Evolutionary conservation across 2,797 vertebrate genomes (phyloP), one percentile per base, ranked within the genome.

Genomic region (Cyclopterus lumpus): DNA sequence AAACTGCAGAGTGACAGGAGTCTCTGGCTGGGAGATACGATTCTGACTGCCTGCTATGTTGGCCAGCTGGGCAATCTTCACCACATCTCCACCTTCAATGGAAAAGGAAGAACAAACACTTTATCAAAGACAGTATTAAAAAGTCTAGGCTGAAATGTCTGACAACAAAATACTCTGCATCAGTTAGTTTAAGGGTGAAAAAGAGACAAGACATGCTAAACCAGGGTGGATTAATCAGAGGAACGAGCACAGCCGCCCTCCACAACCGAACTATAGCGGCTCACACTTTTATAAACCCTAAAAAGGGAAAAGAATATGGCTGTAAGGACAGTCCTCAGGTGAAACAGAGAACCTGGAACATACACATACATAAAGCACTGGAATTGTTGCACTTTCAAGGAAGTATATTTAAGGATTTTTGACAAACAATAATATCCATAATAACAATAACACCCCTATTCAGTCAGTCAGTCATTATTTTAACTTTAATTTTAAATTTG

Each of bases 1-100:
- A 91, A 99, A 99, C 89, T 99, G 98, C 80, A 99, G 94, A 0
- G 98, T 99, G 85, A 99, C 98, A 0, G 98, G 98, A 16, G 96
- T 97, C 92, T 98, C 97, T 2, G 95, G 96, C 89, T 96, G 96
- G 14, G 96, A 91, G 1, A 97, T 96, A 8, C 96, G 95, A 80
- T 93, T 95, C 91, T 97, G 97, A 64, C 88, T 87, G 71, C 95
- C 96, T 34, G 96, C 91, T 86, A 96, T 95, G 85, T 96, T 96
- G 77, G 96, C 94, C 91, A 97, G 91, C 88, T 97, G 97, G 74
- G 95, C 93, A 71, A 96, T 96, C 94, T 97, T 98, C 82, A 97
- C 96, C 84, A 95, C 95, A 80, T 97, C 97, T 66, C 96, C 96
- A 93, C 96, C 97, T 98, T 93, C 54, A 86, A 76, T 5, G 53